Evolutionary conservation across 1,140 invertebrate genomes (phyloP).

Genomic region (Plectus sambesii): DNA sequence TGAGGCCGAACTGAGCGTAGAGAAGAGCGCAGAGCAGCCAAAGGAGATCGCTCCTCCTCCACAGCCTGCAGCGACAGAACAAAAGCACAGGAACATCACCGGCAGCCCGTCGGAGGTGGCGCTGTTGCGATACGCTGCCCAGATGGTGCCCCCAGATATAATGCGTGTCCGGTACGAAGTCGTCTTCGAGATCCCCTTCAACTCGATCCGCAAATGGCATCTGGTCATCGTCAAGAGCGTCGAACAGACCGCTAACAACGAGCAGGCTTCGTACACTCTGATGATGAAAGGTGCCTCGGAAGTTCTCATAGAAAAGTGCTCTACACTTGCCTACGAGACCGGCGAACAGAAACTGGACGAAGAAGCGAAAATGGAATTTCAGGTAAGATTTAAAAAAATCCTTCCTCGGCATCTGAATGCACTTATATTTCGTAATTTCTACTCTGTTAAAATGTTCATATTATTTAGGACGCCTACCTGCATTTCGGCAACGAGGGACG

Average conservation of each 20-base stretch:
- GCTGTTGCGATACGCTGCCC: constrained; percentile 24
- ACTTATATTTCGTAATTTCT: not conserved
- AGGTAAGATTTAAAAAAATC: constrained; percentile 13
- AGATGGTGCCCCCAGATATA: constrained; percentile 23
- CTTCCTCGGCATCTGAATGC: not conserved
- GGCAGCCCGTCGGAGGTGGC: constrained; percentile 37
- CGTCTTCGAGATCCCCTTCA: constrained; percentile 43
- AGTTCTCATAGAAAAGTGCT: constrained; percentile 32
- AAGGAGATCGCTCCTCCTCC: too few species aligned
- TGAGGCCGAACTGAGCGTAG: constrained; percentile 11
- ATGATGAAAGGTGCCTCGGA: constrained; percentile 40
- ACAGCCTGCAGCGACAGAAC: constrained; percentile 6
- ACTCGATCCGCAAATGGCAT: constrained; percentile 39
- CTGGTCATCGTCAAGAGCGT: constrained; percentile 36
- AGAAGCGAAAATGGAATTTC: constrained; percentile 25
- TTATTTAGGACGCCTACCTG: constrained; percentile 27
- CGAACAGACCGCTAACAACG: too few species aligned
- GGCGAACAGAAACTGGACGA: constrained; percentile 19
- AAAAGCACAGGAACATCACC: constrained; percentile 19
- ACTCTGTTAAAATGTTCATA: constrained; percentile 1
- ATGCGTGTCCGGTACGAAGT: constrained; percentile 23
- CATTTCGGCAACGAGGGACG: constrained; percentile 34
- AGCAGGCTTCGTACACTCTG: constrained; percentile 28
- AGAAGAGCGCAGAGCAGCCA: constrained; percentile 12
- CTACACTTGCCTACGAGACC: constrained; percentile 22